Percentiles rank a stretch among this genome's conserved stretches.
phyloP scores from a whole-genome alignment of 2,797 vertebrate species.

The Sylvilagus floridanus region DNA sequence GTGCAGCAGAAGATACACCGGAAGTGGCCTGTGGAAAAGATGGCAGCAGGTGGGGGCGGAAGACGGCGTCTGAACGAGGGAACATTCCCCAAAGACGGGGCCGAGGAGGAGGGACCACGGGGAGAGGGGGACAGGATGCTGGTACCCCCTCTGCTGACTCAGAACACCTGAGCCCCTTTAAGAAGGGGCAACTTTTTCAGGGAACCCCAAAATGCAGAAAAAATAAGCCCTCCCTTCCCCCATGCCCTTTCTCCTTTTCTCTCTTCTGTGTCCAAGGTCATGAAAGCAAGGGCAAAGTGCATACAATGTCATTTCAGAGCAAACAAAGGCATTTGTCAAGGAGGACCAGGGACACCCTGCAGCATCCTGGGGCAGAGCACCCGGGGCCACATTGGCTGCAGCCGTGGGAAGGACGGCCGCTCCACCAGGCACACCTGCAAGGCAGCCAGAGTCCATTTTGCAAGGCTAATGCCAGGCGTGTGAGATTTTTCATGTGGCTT shows the following conservation, averaged over 20 bases:
- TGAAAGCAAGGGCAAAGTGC: not conserved
- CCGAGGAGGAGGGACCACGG: rapidly evolving
- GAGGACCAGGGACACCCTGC: not conserved
- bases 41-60: not conserved
- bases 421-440: too few species aligned
- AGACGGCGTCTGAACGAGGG: not conserved
- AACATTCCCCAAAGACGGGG: not conserved
- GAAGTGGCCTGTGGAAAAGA: not conserved
- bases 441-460: not conserved
- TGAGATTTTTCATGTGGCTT: not conserved
- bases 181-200: not conserved
- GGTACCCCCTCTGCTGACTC: not conserved
- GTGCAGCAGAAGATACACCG: rapidly evolving
- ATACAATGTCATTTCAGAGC: not conserved
- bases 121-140: not conserved
- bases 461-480: not conserved
- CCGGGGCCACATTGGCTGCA: not conserved
- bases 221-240: not conserved
- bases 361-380: not conserved
- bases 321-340: not conserved
- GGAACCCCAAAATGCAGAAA: not conserved
- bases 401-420: rapidly evolving
- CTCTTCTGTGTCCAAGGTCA: not conserved
- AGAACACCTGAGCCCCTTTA: not conserved
- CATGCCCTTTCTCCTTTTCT: not conserved